Evolutionary conservation across 2,888 invertebrate genomes (phyloP).

Genomic region (Portevinia maculata): DNA sequence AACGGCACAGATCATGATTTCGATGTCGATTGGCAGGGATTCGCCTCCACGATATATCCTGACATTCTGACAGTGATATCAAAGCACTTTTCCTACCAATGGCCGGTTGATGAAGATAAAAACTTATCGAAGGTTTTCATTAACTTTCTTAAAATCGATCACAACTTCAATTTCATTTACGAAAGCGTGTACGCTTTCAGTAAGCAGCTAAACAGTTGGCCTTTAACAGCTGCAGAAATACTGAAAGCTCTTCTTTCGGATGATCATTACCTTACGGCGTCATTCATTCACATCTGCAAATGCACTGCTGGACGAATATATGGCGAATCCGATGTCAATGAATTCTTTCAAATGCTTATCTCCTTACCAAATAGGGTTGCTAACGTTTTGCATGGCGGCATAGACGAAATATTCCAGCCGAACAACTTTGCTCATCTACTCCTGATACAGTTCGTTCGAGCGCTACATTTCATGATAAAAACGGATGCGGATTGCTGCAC

Average conservation of each 20-base stretch:
- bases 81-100: constrained; percentile 84
- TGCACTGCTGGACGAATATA: constrained; percentile 75
- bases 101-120: constrained; percentile 83
- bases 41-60: constrained; percentile 83
- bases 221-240: constrained; percentile 72
- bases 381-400: constrained; percentile 85
- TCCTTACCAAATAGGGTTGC: constrained; percentile 89
- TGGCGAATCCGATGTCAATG: constrained; percentile 77
- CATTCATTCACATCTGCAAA: constrained; percentile 77
- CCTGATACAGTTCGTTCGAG: constrained; percentile 85
- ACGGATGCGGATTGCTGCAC: constrained; percentile 69
- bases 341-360: constrained; percentile 85
- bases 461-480: constrained; percentile 85
- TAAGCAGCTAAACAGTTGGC: constrained; percentile 73
- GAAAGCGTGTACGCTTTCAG: constrained; percentile 77
- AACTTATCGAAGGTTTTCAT: constrained; percentile 67
- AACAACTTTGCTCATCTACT: constrained; percentile 85
- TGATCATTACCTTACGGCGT: constrained; percentile 76
- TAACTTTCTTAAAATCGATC: constrained; percentile 79
- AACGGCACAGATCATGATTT: constrained; percentile 83
- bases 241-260: constrained; percentile 77
- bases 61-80: constrained; percentile 84
- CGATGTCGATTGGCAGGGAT: constrained; percentile 79
- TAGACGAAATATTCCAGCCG: constrained; percentile 85
- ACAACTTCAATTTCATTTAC: constrained; percentile 78